These are phyloP conservation scores for Cantharis rufa DNA, from an alignment of 2,888 invertebrate genomes.

Conservation along the genomic window DNA sequence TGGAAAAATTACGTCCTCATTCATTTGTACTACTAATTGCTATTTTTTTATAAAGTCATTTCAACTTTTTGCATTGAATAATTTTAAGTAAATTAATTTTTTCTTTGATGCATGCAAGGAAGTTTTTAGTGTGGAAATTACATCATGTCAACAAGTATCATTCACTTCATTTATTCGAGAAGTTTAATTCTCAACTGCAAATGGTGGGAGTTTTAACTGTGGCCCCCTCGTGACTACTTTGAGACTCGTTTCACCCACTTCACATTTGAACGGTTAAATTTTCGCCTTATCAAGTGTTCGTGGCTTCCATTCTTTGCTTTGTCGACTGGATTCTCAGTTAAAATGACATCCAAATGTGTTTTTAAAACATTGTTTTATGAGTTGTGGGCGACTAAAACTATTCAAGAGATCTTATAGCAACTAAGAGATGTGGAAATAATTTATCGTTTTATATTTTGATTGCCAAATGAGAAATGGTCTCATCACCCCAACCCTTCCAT, in stretches of 20 bases:
- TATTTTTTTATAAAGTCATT: neutral
- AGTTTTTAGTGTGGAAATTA: constrained; percentile 13
- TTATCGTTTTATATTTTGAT: neutral
- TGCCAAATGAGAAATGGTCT: neutral
- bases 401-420: constrained; percentile 8
- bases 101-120: constrained; percentile 1
- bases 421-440: neutral
- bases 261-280: constrained; percentile 19
- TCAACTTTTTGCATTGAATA: neutral
- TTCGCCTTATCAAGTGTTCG: neutral
- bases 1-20: neutral
- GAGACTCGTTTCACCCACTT: constrained; percentile 26
- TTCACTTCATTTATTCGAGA: constrained; percentile 29
- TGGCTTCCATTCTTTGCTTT: constrained; percentile 1
- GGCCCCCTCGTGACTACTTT: constrained; percentile 28
- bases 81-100: neutral
- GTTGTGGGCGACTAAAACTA: constrained; percentile 23
- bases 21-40: neutral
- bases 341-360: constrained; percentile 30
- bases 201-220: constrained; percentile 28
- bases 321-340: constrained; percentile 11
- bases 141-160: constrained; percentile 24
- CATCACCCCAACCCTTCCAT: neutral
- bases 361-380: constrained; percentile 29
- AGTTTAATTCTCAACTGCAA: constrained; percentile 31